Evolutionary conservation across 1,140 invertebrate species (phyloP).

Genomic region (Leucophenga varia): DNA sequence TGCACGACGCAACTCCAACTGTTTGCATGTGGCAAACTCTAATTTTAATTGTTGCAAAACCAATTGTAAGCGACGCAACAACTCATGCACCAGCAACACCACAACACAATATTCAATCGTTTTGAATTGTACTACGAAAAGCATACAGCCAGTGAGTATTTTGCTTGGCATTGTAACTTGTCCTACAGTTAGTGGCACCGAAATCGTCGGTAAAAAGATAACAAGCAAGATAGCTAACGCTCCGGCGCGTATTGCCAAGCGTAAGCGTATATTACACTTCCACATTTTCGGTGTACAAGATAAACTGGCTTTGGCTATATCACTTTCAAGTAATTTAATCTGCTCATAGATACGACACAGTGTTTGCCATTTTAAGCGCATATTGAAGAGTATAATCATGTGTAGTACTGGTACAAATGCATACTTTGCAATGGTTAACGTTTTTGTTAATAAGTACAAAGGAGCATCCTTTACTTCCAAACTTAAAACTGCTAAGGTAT

Average conservation of each 20-base stretch:
- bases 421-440: too few relatives aligned
- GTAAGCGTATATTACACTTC: slow-evolving; percentile 13
- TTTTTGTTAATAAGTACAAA: too few relatives aligned
- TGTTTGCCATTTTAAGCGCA: slow-evolving; percentile 11
- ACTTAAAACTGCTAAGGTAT: slow-evolving; percentile 8
- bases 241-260: slow-evolving; percentile 12
- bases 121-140: slow-evolving; percentile 24
- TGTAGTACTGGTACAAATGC: not conserved
- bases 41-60: slow-evolving; percentile 14
- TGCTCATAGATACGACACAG: slow-evolving; percentile 17
- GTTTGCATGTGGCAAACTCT: slow-evolving; percentile 22
- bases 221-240: slow-evolving; percentile 15
- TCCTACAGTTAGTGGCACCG: not conserved
- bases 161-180: slow-evolving; percentile 4
- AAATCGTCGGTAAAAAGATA: slow-evolving; percentile 4
- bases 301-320: slow-evolving; percentile 7
- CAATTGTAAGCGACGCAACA: slow-evolving; percentile 18
- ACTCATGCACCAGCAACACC: slow-evolving; percentile 23
- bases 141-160: slow-evolving; percentile 12
- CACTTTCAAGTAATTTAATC: slow-evolving; percentile 15
- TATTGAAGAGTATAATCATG: slow-evolving; percentile 7
- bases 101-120: slow-evolving; percentile 26
- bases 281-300: not conserved
- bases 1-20: not conserved
- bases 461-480: too few relatives aligned